A percentile compares a stretch with the other conserved stretches of the same genome.
Evolutionary conservation across 2,888 invertebrate species (phyloP).

Genomic region (Caradrina kadenii): DNA sequence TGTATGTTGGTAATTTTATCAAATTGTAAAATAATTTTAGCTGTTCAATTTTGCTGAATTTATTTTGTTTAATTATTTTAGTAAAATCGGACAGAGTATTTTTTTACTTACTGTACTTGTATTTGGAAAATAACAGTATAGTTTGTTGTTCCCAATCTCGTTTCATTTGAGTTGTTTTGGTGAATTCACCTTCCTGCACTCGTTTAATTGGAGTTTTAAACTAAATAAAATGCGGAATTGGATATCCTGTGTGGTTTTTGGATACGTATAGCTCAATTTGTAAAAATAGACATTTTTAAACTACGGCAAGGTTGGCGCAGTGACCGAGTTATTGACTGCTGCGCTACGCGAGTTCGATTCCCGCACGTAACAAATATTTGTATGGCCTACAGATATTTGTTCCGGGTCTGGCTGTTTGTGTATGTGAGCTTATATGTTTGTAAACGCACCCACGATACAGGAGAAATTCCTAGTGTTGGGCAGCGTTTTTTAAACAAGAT

Average conservation of each 20-base stretch:
- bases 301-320: too few species aligned
- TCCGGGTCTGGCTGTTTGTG: too few species aligned
- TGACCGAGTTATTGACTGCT: too few species aligned
- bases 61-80: constrained; percentile 8
- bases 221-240: constrained; percentile 15
- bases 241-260: not conserved
- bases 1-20: not conserved
- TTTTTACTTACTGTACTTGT: constrained; percentile 10
- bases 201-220: constrained; percentile 38
- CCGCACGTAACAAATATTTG: too few species aligned
- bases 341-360: too few species aligned
- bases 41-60: constrained; percentile 9
- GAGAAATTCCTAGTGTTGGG: too few species aligned
- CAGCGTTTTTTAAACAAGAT: too few species aligned
- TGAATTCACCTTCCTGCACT: constrained; percentile 10
- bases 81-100: not conserved
- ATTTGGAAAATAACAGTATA: constrained; percentile 19
- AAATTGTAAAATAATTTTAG: not conserved
- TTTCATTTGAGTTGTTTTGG: constrained; percentile 35
- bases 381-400: too few species aligned
- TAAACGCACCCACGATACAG: too few species aligned
- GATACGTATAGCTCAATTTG: not conserved
- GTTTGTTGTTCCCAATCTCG: constrained; percentile 24
- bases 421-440: too few species aligned
- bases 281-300: not conserved